Conservation (phyloP, 1,140 invertebrate species). For the Dendrolimus punctatus region DNA sequence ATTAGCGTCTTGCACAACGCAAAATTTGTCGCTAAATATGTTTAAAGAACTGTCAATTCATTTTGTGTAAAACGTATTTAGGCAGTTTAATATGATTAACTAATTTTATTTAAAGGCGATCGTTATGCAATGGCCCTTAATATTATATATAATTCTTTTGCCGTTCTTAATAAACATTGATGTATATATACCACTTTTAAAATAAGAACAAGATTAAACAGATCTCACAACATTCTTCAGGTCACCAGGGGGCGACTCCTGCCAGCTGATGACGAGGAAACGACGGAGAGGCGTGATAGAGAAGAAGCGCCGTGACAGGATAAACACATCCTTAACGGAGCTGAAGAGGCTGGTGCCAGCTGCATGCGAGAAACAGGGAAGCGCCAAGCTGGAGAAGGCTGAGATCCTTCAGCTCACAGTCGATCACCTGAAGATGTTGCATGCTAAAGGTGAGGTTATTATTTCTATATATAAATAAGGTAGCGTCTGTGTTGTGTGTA, state of each 20-base stretch:
- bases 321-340: constrained; percentile 95
- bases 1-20: too few species aligned
- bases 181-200: too few species aligned
- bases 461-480: too few species aligned
- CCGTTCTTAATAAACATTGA: not conserved
- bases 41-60: too few species aligned
- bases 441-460: constrained; percentile 88
- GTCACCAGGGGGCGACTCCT: constrained; percentile 82
- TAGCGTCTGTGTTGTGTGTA: too few species aligned
- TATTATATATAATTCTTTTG: too few species aligned
- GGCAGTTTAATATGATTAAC: too few species aligned
- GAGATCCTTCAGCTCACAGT: constrained; percentile 98
- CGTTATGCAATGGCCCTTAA: too few species aligned
- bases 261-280: constrained; percentile 87
- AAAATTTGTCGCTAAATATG: too few species aligned
- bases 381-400: constrained; percentile 97
- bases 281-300: constrained; percentile 94
- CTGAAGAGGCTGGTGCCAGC: constrained; percentile 94
- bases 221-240: constrained; percentile 43
- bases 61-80: too few species aligned
- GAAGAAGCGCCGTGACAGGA: constrained; percentile 94
- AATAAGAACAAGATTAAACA: not conserved
- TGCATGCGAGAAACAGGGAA: constrained; percentile 97
- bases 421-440: constrained; percentile 94
- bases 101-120: too few species aligned